These are phyloP conservation scores for Drosophila malerkotliana DNA, from an alignment of 1,140 invertebrate species.

Conservation along the genomic window DNA sequence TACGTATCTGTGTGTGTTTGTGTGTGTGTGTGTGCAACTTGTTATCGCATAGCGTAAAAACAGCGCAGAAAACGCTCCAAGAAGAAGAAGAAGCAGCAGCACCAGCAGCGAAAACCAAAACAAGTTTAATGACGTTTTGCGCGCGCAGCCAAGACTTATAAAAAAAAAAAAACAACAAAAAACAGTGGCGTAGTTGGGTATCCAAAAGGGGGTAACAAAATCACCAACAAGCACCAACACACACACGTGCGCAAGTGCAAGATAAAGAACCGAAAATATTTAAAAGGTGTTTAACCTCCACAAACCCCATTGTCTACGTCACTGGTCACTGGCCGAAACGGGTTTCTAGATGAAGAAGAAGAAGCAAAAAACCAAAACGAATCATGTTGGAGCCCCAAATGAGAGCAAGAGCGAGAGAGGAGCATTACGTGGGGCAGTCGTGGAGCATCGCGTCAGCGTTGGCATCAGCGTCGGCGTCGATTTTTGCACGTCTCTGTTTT, in stretches of 20 bases:
- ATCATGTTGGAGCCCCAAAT: too few species aligned
- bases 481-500: constrained; percentile 80
- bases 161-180: constrained; percentile 27
- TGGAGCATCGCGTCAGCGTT: constrained; percentile 12
- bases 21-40: constrained; percentile 71
- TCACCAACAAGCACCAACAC: too few species aligned
- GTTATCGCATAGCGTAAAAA: constrained; percentile 79
- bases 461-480: constrained; percentile 31
- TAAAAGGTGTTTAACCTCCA: background rate
- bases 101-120: constrained; percentile 78
- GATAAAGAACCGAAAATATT: background rate
- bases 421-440: constrained; percentile 19
- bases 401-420: constrained; percentile 12
- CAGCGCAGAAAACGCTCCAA: constrained; percentile 47
- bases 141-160: constrained; percentile 56
- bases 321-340: constrained; percentile 34
- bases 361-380: constrained; percentile 11
- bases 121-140: constrained; percentile 83
- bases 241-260: too few species aligned
- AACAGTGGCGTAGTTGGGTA: background rate
- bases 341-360: constrained; percentile 27
- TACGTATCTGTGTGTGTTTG: constrained; percentile 12
- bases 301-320: constrained; percentile 5
- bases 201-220: background rate
- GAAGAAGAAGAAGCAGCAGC: constrained; percentile 26